phyloP scores from a whole-genome alignment of 2,113 vertebrate genomes.

The Ceyx margarethae region DNA sequence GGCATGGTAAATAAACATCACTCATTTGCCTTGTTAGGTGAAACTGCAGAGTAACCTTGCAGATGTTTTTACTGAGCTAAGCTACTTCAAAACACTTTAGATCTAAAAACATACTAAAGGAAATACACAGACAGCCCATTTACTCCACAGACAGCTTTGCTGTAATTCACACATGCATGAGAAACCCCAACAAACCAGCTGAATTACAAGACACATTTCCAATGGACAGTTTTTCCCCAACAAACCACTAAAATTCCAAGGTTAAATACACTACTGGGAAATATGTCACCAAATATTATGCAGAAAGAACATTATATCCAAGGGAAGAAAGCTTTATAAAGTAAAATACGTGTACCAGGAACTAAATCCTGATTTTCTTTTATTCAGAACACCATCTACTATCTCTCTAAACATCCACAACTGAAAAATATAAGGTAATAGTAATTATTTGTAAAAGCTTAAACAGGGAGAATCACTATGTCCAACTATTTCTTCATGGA shows the following conservation, averaged over 20 bases:
- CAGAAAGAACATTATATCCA: not conserved
- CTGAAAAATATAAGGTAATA: not conserved
- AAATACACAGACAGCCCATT: not conserved
- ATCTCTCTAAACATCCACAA: not conserved
- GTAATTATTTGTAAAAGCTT: not conserved
- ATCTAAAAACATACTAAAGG: not conserved
- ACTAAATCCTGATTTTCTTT: not conserved
- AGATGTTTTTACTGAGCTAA: not conserved
- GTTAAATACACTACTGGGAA: not conserved
- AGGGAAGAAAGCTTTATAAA: not conserved
- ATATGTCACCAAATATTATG: not conserved
- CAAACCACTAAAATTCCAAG: not conserved
- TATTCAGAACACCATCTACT: not conserved
- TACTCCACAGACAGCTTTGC: not conserved
- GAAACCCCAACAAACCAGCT: not conserved
- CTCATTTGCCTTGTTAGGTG: not conserved
- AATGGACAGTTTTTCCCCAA: not conserved
- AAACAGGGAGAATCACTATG: not conserved
- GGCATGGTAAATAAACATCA: not conserved
- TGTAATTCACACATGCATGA: not conserved
- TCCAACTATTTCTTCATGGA: not conserved
- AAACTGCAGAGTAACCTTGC: not conserved
- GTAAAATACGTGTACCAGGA: not conserved
- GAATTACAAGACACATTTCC: not conserved
- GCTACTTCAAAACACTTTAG: not conserved